These are phyloP conservation scores for Diploscapter pachys DNA, from an alignment of 1,140 invertebrate species.

Conservation along the genomic window DNA sequence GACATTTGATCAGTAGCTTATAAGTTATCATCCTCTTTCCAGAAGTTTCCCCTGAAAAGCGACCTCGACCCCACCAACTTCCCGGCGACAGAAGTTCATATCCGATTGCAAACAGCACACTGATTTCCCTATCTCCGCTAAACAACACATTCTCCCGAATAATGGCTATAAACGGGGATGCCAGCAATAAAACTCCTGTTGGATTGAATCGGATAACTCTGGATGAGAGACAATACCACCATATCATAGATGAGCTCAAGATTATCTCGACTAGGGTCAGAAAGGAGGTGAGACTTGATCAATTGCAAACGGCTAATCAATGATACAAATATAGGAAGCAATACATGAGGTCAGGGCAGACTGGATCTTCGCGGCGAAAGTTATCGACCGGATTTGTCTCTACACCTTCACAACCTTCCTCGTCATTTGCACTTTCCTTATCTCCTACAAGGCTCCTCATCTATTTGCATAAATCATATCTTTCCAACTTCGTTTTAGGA, in stretches of 20 bases:
- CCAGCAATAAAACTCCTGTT: too few relatives aligned
- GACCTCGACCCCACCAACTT: background rate
- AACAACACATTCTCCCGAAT: too few relatives aligned
- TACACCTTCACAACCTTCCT: conserved; percentile 98
- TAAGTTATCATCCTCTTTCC: background rate
- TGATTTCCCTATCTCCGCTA: too few relatives aligned
- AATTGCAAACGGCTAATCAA: background rate
- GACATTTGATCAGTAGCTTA: conserved; percentile 16
- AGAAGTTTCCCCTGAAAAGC: background rate
- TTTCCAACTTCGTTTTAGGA: conserved; percentile 8
- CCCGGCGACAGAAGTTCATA: too few relatives aligned
- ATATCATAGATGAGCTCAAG: conserved; percentile 84
- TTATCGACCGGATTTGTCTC: conserved; percentile 97
- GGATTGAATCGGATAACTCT: too few relatives aligned
- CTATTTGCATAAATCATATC: conserved; percentile 75
- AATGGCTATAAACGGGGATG: too few relatives aligned
- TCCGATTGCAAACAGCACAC: background rate
- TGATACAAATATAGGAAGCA: conserved; percentile 43
- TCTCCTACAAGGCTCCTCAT: conserved; percentile 90
- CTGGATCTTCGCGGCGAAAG: conserved; percentile 99
- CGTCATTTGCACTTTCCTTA: conserved; percentile 90
- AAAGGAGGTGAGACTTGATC: conserved; percentile 59
- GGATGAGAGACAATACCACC: too few relatives aligned
- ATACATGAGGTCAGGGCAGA: conserved; percentile 65
- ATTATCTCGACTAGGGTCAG: conserved; percentile 71